These are phyloP conservation scores for Campylorhamphus procurvoides DNA, from an alignment of 2,113 vertebrate species.

Conservation along the genomic window DNA sequence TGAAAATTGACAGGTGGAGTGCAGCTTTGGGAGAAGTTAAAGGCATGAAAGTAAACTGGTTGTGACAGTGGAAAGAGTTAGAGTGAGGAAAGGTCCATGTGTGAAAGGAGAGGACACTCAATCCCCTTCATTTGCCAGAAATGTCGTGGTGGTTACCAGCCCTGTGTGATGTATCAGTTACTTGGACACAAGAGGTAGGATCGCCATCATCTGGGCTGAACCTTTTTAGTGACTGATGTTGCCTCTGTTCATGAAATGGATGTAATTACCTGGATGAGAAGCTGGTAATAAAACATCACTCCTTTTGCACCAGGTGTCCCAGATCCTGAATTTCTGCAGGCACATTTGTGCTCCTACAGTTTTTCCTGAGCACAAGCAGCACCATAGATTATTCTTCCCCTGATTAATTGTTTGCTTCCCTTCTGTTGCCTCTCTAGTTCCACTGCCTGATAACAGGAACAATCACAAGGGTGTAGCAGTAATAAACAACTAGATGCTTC, in stretches of 20 bases:
- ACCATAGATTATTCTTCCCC: background rate
- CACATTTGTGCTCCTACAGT: background rate
- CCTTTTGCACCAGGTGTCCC: background rate
- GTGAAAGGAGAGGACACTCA: background rate
- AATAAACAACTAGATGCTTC: background rate
- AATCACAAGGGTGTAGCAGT: background rate
- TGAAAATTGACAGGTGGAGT: background rate
- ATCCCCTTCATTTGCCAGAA: background rate
- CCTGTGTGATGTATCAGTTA: background rate
- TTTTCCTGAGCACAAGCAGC: background rate
- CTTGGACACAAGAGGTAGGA: background rate
- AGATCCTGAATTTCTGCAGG: background rate
- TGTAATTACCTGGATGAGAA: background rate
- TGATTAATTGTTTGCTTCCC: background rate
- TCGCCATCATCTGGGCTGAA: background rate
- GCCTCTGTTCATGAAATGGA: background rate
- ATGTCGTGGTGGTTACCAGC: rapidly evolving
- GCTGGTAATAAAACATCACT: background rate
- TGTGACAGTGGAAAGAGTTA: background rate
- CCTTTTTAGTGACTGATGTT: background rate
- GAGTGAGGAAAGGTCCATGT: background rate
- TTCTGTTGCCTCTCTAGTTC: background rate
- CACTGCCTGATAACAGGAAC: background rate
- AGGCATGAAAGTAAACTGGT: background rate
- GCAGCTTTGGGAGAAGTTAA: background rate